Conservation (phyloP, 2,113 vertebrate genomes). For the Prochilodus magdalenae region DNA sequence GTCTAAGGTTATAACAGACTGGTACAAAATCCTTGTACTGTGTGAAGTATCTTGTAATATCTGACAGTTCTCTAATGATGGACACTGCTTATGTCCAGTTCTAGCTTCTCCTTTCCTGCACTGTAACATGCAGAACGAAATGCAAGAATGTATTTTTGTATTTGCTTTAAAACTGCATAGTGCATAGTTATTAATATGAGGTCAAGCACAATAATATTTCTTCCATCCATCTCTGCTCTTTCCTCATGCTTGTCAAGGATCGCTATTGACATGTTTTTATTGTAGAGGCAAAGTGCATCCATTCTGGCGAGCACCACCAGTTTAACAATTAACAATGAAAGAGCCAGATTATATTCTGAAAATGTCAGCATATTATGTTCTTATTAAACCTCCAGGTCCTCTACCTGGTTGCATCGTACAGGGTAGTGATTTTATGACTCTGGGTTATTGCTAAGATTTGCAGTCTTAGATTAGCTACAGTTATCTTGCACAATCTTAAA, state of each 20-base stretch:
- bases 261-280: slow-evolving; percentile 23
- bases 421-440: neutral
- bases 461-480: neutral
- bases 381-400: neutral
- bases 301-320: slow-evolving; percentile 10
- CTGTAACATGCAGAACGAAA: no score
- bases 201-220: no score
- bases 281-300: slow-evolving; percentile 37
- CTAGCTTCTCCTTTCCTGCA: neutral
- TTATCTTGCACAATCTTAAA: slow-evolving; percentile 1
- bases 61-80: neutral
- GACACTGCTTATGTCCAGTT: neutral
- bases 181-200: no score
- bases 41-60: slow-evolving; percentile 11
- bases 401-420: neutral
- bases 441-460: slow-evolving; percentile 13
- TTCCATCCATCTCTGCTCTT: neutral
- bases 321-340: slow-evolving; percentile 56
- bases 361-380: slow-evolving; percentile 23
- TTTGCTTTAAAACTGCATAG: no score
- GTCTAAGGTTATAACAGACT: neutral
- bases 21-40: neutral
- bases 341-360: slow-evolving; percentile 24
- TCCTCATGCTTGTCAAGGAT: neutral
- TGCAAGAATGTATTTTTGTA: no score